These are phyloP conservation scores for Danionella dracula DNA, from an alignment of 2,797 vertebrate species.

Conservation along the genomic window DNA sequence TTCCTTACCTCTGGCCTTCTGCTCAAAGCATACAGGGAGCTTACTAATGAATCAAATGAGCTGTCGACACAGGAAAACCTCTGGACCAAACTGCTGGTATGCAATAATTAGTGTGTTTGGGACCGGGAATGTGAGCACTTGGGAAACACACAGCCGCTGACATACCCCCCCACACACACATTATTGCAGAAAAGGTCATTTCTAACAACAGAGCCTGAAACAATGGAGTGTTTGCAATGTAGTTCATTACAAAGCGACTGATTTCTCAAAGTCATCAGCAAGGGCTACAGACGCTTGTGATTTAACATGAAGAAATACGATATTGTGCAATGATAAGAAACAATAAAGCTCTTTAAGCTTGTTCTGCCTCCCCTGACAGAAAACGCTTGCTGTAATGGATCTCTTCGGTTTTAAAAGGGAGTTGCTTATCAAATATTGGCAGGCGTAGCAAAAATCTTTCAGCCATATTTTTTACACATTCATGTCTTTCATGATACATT, in stretches of 20 bases:
- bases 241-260: conserved; percentile 27
- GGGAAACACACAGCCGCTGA: conserved; percentile 6
- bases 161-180: conserved; percentile 8
- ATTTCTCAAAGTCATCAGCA: conserved; percentile 26
- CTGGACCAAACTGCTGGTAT: conserved; percentile 36
- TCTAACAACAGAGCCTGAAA: conserved; percentile 23
- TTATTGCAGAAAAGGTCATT: conserved; percentile 28
- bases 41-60: conserved; percentile 69
- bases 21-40: conserved; percentile 54
- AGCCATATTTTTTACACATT: conserved; percentile 16
- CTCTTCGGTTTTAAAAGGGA: conserved; percentile 10
- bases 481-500: conserved; percentile 53
- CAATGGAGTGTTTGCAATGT: conserved; percentile 16
- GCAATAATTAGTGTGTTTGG: conserved; percentile 70
- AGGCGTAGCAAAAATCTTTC: conserved; percentile 5
- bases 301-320: conserved; percentile 29
- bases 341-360: conserved; percentile 51
- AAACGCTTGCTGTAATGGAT: conserved; percentile 1
- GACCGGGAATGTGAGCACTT: conserved; percentile 53
- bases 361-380: conserved; percentile 56
- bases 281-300: conserved; percentile 7
- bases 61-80: conserved; percentile 59
- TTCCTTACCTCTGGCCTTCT: conserved; percentile 13
- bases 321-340: conserved; percentile 28
- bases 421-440: conserved; percentile 23